A percentile compares a stretch with the other conserved stretches of the same genome.
Evolutionary conservation across 2,797 vertebrate genomes (phyloP).

Genomic region (Tenualosa ilisha): DNA sequence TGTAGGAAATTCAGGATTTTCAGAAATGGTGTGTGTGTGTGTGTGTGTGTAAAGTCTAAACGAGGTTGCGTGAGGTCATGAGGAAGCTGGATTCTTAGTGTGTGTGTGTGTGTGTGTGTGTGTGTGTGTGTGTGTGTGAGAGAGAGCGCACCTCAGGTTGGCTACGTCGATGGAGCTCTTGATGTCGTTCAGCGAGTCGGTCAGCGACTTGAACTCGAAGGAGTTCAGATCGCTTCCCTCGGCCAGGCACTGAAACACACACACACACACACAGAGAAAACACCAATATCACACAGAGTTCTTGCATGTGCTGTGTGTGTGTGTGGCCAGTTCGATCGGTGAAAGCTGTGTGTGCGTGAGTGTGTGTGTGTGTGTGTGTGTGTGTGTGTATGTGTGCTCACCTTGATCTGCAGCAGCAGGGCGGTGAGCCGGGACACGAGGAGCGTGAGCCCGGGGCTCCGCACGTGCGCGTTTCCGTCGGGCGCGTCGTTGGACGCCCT

Average conservation of each 20-base stretch:
- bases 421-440: constrained; percentile 94
- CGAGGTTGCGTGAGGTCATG: too few relatives aligned
- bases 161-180: constrained; percentile 94
- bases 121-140: too few relatives aligned
- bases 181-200: constrained; percentile 97
- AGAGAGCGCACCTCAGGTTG: constrained; percentile 87
- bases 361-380: too few relatives aligned
- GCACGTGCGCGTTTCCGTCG: constrained; percentile 82
- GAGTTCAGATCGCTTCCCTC: constrained; percentile 97
- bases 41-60: too few relatives aligned
- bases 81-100: too few relatives aligned
- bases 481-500: constrained; percentile 77
- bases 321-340: background rate
- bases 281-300: too few relatives aligned
- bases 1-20: background rate
- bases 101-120: too few relatives aligned
- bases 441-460: constrained; percentile 84
- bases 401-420: constrained; percentile 96
- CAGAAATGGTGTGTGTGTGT: too few relatives aligned
- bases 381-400: constrained; percentile 54
- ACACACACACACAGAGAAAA: background rate
- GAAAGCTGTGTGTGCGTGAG: background rate
- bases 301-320: background rate
- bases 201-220: constrained; percentile 98
- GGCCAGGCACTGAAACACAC: constrained; percentile 86